Evolutionary conservation across 2,797 vertebrate genomes (phyloP).

Genomic region (Anomalospiza imberbis): DNA sequence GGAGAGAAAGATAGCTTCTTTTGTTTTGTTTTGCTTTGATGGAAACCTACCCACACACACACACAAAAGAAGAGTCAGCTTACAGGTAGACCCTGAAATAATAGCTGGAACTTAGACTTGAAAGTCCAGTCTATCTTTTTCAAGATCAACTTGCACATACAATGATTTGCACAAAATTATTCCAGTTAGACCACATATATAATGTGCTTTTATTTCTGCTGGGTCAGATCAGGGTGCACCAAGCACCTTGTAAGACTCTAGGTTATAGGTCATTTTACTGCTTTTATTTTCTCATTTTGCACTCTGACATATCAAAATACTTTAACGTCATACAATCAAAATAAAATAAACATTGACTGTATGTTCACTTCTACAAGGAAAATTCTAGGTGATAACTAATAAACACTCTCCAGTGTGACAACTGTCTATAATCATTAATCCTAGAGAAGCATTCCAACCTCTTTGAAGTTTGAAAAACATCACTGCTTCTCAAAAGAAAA

Average conservation of each 20-base stretch:
- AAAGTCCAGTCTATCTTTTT: background rate
- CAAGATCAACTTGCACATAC: background rate
- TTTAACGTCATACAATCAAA: background rate
- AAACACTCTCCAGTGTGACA: background rate
- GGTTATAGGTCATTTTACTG: background rate
- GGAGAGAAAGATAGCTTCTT: background rate
- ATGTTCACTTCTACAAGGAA: background rate
- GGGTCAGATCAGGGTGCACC: background rate
- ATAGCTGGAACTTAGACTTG: background rate
- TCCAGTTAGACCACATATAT: background rate
- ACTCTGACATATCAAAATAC: background rate
- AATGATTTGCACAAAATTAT: background rate
- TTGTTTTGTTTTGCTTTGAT: background rate
- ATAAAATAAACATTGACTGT: background rate
- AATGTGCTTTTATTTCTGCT: background rate
- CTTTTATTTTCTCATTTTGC: background rate
- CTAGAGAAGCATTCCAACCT: background rate
- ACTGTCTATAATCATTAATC: background rate
- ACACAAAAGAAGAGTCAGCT: background rate
- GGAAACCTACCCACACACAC: fast-evolving
- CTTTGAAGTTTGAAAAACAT: background rate
- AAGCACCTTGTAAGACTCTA: background rate
- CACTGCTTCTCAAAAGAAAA: background rate
- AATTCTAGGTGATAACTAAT: background rate
- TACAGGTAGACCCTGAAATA: background rate